A percentile compares a stretch with the other conserved stretches of the same genome.
Conservation (phyloP, 2,797 vertebrate genomes). For the Lutra lutra region DNA sequence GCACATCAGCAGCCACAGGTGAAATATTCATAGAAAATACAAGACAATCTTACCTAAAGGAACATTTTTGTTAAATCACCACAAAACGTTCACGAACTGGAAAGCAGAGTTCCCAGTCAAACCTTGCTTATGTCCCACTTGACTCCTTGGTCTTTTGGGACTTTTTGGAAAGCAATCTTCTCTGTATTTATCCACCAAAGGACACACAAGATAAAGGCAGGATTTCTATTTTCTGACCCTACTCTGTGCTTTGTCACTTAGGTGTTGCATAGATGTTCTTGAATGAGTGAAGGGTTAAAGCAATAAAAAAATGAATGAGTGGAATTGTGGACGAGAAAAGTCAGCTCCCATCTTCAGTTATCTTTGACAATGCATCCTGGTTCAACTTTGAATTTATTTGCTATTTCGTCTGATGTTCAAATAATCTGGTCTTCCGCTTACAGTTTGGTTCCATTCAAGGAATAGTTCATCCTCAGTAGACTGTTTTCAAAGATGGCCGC, state of each 20-base stretch:
- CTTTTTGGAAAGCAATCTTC: slow-evolving; percentile 15
- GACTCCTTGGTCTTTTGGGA: slow-evolving; percentile 6
- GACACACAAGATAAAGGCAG: background rate
- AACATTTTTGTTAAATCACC: slow-evolving; percentile 25
- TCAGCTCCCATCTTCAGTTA: background rate
- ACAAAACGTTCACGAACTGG: slow-evolving; percentile 9
- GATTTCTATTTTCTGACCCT: background rate
- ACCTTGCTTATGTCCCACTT: slow-evolving; percentile 1
- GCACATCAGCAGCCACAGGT: background rate
- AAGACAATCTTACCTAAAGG: background rate
- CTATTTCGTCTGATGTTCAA: background rate
- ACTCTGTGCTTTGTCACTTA: background rate
- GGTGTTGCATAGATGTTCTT: background rate
- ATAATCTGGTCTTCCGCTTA: background rate
- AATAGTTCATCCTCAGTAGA: background rate
- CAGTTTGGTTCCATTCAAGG: background rate
- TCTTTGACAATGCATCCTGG: background rate
- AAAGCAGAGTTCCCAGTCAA: background rate
- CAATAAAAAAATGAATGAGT: background rate
- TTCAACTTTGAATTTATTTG: background rate
- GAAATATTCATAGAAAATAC: slow-evolving; percentile 2
- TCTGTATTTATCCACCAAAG: background rate
- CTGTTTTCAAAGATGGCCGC: background rate
- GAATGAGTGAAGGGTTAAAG: background rate
- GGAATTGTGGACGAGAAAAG: background rate